Evolutionary conservation across 2,113 vertebrate species (phyloP).

Genomic region (Andinoacara biseriatus): DNA sequence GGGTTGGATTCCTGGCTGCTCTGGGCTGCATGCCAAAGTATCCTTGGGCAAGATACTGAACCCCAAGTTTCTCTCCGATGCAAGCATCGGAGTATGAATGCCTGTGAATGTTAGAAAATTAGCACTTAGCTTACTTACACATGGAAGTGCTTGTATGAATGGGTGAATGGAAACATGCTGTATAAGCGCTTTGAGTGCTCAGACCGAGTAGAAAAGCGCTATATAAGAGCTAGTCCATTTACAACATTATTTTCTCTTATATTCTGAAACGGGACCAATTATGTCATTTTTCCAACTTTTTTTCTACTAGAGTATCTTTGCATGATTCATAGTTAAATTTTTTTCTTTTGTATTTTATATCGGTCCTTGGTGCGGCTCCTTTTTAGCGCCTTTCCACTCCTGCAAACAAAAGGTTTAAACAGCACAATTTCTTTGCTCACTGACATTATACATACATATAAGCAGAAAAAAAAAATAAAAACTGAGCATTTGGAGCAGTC

Average conservation of each 20-base stretch:
- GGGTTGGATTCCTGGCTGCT: no score
- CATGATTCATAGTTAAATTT: not conserved
- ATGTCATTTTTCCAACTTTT: not conserved
- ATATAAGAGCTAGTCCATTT: no score
- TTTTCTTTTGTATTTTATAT: not conserved
- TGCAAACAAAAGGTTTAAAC: not conserved
- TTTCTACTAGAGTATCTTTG: not conserved
- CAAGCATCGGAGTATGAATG: no score
- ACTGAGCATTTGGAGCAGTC: not conserved
- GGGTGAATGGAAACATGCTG: no score
- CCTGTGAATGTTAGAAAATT: no score
- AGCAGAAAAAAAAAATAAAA: not conserved
- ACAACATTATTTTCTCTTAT: not conserved
- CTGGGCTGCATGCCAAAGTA: no score
- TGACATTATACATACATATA: not conserved
- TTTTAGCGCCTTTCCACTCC: not conserved
- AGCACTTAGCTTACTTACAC: no score
- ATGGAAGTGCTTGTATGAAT: no score
- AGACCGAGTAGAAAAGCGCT: no score
- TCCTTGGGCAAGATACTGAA: no score
- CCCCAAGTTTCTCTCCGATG: no score
- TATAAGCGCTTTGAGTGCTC: no score
- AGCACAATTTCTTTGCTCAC: not conserved
- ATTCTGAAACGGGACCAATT: not conserved
- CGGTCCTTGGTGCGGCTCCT: not conserved